These are phyloP conservation scores for Nephrocerus scutellatus DNA, from an alignment of 2,888 invertebrate species.

Conservation along the genomic window DNA sequence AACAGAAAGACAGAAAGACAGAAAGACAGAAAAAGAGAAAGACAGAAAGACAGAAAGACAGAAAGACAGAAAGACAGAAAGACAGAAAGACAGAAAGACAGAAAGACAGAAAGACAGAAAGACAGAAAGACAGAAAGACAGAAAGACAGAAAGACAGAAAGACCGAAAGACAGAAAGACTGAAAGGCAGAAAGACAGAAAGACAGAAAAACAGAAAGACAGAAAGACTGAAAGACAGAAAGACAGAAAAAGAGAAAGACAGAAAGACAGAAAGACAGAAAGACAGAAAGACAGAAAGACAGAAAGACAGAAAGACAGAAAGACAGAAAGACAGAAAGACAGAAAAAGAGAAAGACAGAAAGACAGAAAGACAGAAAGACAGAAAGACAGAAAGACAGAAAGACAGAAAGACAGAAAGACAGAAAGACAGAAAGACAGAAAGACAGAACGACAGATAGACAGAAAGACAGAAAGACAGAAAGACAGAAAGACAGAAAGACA, in stretches of 20 bases:
- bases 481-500: too few relatives aligned
- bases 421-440: too few relatives aligned
- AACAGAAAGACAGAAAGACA: background rate
- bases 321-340: slow-evolving; percentile 11
- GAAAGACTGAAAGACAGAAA: background rate
- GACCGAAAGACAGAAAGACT: background rate
- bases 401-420: too few relatives aligned
- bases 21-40: background rate
- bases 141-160: background rate
- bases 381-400: slow-evolving; percentile 13
- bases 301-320: background rate
- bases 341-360: slow-evolving; percentile 10
- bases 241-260: background rate
- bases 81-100: background rate
- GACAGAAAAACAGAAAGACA: background rate
- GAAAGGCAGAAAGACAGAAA: background rate
- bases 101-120: background rate
- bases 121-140: background rate
- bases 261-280: background rate
- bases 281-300: background rate
- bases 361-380: background rate
- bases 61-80: background rate
- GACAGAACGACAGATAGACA: too few relatives aligned
- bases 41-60: background rate
- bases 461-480: too few relatives aligned